Evolutionary conservation across 2,888 invertebrate species (phyloP).

Genomic region (Nyleta sp.): DNA sequence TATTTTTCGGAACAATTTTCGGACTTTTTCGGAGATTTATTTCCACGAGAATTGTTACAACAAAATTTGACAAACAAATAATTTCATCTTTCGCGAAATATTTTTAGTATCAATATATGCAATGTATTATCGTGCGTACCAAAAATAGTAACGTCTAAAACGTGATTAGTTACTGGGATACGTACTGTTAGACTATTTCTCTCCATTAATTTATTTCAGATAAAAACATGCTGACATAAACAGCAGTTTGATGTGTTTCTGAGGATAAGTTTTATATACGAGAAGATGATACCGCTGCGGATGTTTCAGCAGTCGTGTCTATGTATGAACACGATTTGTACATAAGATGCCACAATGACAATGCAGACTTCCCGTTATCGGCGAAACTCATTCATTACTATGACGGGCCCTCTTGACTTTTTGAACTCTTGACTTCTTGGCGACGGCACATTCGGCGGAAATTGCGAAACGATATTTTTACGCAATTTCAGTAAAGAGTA

Average conservation of each 20-base stretch:
- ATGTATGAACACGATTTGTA: conserved; percentile 5
- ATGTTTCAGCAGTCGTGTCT: conserved; percentile 25
- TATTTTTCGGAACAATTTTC: too few species aligned
- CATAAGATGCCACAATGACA: conserved; percentile 54
- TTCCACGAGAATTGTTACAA: too few species aligned
- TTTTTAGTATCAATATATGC: too few species aligned
- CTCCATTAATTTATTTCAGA: too few species aligned
- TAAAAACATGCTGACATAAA: not conserved
- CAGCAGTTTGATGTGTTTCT: conserved; percentile 11
- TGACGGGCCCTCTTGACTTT: conserved; percentile 65
- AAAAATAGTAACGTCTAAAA: too few species aligned
- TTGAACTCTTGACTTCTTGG: conserved; percentile 49
- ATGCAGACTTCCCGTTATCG: conserved; percentile 66
- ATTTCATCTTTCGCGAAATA: too few species aligned
- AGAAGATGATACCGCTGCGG: conserved; percentile 16
- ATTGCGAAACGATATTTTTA: conserved; percentile 41
- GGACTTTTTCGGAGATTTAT: too few species aligned
- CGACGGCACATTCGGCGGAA: conserved; percentile 32
- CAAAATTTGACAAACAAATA: too few species aligned
- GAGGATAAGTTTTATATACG: conserved; percentile 26
- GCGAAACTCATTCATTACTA: conserved; percentile 66
- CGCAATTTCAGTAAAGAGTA: conserved; percentile 20
- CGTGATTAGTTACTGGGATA: too few species aligned
- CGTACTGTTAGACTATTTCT: too few species aligned
- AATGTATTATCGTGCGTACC: too few species aligned